Conservation (phyloP, 2,888 invertebrate species). For the Megaustenia siamemsis region DNA sequence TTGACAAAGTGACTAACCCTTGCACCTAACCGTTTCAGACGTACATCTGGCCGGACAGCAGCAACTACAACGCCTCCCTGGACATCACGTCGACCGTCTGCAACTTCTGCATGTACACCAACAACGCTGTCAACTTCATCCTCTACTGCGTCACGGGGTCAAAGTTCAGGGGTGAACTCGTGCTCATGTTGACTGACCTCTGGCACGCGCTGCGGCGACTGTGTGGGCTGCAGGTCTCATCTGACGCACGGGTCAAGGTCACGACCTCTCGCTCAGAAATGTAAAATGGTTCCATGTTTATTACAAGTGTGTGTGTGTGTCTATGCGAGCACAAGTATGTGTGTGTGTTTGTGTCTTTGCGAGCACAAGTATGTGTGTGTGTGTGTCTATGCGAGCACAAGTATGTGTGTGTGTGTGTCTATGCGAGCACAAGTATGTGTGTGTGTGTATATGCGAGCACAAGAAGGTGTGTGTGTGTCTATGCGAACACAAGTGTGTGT, state of each 20-base stretch:
- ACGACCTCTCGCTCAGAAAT: too few species aligned
- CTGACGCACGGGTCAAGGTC: too few species aligned
- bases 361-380: too few species aligned
- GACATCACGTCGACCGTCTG: slow-evolving; percentile 27
- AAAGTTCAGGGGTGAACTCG: slow-evolving; percentile 38
- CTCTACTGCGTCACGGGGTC: slow-evolving; percentile 52
- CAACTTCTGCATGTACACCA: slow-evolving; percentile 53
- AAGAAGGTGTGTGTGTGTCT: not conserved
- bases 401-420: too few species aligned
- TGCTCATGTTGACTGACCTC: slow-evolving; percentile 29
- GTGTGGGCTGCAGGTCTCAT: too few species aligned
- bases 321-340: too few species aligned
- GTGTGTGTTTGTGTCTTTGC: too few species aligned
- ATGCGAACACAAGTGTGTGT: too few species aligned
- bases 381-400: too few species aligned
- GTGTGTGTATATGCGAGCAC: not conserved
- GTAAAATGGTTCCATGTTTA: too few species aligned
- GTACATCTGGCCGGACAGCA: slow-evolving; percentile 15
- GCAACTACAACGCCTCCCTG: not conserved
- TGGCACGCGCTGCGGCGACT: not conserved
- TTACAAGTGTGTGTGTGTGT: not conserved
- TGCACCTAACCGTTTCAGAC: too few species aligned
- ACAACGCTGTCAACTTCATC: slow-evolving; percentile 49
- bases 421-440: too few species aligned
- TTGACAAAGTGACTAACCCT: not conserved